These are phyloP conservation scores for Spondyliosoma cantharus DNA, from an alignment of 2,797 vertebrate species.

Conservation along the genomic window DNA sequence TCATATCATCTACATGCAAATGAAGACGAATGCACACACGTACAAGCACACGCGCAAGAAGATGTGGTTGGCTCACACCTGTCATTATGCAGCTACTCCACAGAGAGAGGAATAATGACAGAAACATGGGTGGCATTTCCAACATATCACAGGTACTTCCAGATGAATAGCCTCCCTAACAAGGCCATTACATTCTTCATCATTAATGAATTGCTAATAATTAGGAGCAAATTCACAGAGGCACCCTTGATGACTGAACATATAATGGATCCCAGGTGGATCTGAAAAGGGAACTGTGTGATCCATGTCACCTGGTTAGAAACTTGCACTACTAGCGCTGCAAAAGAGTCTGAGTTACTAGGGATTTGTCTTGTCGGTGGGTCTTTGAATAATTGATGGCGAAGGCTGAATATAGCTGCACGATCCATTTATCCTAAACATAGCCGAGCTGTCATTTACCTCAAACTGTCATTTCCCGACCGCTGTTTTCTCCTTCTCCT, in stretches of 20 bases:
- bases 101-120: constrained; percentile 8
- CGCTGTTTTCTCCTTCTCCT: constrained; percentile 53
- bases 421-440: constrained; percentile 77
- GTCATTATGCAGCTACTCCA: constrained; percentile 25
- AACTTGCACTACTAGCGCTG: constrained; percentile 28
- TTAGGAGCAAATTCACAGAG: constrained; percentile 30
- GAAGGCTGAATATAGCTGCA: constrained; percentile 71
- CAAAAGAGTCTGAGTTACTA: constrained; percentile 52
- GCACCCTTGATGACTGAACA: constrained; percentile 13
- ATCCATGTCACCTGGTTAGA: constrained; percentile 48
- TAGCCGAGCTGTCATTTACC: constrained; percentile 74
- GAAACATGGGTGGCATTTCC: constrained; percentile 16
- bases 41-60: constrained; percentile 18
- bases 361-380: constrained; percentile 68
- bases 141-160: constrained; percentile 29
- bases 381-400: constrained; percentile 76
- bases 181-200: constrained; percentile 35
- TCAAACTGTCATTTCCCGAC: constrained; percentile 71
- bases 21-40: constrained; percentile 24
- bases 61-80: constrained; percentile 21
- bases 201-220: constrained; percentile 52
- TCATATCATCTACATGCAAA: constrained; percentile 64
- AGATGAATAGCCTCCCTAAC: constrained; percentile 35
- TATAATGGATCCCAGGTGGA: constrained; percentile 29
- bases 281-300: constrained; percentile 32